Conservation (phyloP, 2,888 invertebrate species). For the Thera britannica region DNA sequence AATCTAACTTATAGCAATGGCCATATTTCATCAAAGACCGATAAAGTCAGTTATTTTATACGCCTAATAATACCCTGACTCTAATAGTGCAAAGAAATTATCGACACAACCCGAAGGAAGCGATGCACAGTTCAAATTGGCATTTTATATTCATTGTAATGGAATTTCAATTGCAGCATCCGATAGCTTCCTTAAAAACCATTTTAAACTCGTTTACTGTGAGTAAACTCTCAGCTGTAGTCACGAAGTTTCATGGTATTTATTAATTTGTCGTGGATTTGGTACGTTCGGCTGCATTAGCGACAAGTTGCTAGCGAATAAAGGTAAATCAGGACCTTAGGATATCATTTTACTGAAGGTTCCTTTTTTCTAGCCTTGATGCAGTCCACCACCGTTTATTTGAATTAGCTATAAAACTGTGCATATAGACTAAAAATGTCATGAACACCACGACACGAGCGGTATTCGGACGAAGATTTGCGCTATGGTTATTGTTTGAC, state of each 20-base stretch:
- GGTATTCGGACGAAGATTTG: too few relatives aligned
- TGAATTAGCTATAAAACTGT: too few relatives aligned
- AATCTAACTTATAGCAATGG: conserved; percentile 15
- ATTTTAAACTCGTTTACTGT: conserved; percentile 66
- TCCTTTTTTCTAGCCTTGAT: not conserved
- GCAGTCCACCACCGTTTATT: not conserved
- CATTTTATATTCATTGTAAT: conserved; percentile 74
- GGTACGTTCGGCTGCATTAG: conserved; percentile 15
- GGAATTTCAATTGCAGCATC: conserved; percentile 74
- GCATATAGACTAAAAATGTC: too few relatives aligned
- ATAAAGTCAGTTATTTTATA: conserved; percentile 43
- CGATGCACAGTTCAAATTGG: conserved; percentile 65
- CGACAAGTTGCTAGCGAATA: conserved; percentile 17
- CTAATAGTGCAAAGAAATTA: conserved; percentile 54
- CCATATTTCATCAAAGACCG: conserved; percentile 26
- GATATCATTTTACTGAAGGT: not conserved
- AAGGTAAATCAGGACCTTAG: not conserved
- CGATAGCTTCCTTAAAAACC: conserved; percentile 69
- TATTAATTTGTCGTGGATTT: conserved; percentile 41
- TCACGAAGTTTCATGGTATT: conserved; percentile 76
- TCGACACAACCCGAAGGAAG: conserved; percentile 46
- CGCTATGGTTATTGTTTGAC: too few relatives aligned
- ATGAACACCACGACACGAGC: too few relatives aligned
- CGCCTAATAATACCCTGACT: conserved; percentile 42
- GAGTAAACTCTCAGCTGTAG: conserved; percentile 59